Evolutionary conservation across 1,140 invertebrate species (phyloP).

Genomic region (Nixonia krombeini): DNA sequence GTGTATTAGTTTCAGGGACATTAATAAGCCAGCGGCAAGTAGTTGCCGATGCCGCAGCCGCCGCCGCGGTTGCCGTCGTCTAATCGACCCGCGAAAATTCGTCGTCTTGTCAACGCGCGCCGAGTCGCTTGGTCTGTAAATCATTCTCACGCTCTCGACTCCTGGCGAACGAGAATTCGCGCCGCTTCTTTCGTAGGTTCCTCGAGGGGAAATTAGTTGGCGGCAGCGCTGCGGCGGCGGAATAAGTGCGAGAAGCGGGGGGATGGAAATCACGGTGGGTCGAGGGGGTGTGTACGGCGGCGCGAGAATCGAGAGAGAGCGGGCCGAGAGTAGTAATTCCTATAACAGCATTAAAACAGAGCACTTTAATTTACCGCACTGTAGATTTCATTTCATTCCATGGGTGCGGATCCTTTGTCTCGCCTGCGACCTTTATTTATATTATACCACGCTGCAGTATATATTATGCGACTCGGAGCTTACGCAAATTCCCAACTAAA

Average conservation of each 20-base stretch:
- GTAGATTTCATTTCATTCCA: conserved; percentile 69
- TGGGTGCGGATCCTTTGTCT: conserved; percentile 53
- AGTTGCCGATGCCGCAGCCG: too few species aligned
- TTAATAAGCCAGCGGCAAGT: conserved; percentile 63
- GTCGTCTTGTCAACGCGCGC: neutral
- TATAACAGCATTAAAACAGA: conserved; percentile 70
- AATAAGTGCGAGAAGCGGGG: conserved; percentile 45
- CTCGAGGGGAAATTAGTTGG: conserved; percentile 58
- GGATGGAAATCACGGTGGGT: conserved; percentile 42
- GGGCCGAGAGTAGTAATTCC: conserved; percentile 63
- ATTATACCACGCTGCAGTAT: conserved; percentile 55
- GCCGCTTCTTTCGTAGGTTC: conserved; percentile 5
- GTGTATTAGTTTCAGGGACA: conserved; percentile 68
- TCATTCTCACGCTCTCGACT: neutral
- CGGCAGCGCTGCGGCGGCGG: conserved; percentile 46
- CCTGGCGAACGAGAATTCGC: neutral
- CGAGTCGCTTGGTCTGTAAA: neutral
- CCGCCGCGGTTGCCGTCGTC: too few species aligned
- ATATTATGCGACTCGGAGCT: conserved; percentile 57
- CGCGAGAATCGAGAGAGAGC: conserved; percentile 49
- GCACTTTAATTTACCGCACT: conserved; percentile 70
- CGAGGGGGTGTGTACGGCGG: conserved; percentile 42
- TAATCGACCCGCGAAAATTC: neutral
- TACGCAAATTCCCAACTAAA: conserved; percentile 57
- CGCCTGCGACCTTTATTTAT: conserved; percentile 56